Base-by-base conservation (phyloP, 2,113 vertebrate species). In the Ailurus styani region DNA sequence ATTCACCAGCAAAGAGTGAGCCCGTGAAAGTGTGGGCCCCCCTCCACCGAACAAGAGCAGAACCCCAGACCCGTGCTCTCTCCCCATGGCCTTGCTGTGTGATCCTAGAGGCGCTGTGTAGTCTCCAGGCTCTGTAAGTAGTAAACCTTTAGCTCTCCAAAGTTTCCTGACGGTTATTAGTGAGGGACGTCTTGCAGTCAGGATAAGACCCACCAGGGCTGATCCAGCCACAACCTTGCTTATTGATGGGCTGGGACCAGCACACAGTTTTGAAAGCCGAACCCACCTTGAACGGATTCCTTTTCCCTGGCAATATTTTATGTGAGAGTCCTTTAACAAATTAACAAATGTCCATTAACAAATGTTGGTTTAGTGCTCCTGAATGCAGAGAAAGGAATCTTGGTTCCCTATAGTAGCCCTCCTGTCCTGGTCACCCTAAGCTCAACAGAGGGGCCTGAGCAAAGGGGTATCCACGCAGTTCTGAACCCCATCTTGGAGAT, bases 371-470 rank as follows among this genome's bases (percentile, higher is more conserved):
- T 60, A 70, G 31, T 72, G 31, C 60, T 72, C n/a, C 2, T 62
- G 12, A 52, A 21, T 27, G 7, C 47, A 87, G 14, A 73, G 37
- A 86, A 66, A 54, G 7, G 6, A 92, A 64, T 31, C 55, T 60
- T 42, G 17, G 64, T 81, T 60, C 34, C 31, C 13, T 27, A 31
- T 2, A 55, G 34, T 10, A 78, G 31, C 50, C 25, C 9, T 79
- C 29, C 7, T 72, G 14, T n/a, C 40, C 15, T 9, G 25, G 5
- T 9, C 3, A 29, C 8, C 54, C 62, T 25, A 0, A 0, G 34
- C 57, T 82, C 47, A 68, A 72, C 0, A 72, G 45, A 92, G 8
- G 12, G 75, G 72, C 27, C 68, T 18, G 15, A 79, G n/a, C 50
- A 66, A 90, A 82, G 10, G 10, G 18, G 50, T 27, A 29, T 81